phyloP scores from a whole-genome alignment of 1,140 invertebrate species.

The Apis cerana region DNA sequence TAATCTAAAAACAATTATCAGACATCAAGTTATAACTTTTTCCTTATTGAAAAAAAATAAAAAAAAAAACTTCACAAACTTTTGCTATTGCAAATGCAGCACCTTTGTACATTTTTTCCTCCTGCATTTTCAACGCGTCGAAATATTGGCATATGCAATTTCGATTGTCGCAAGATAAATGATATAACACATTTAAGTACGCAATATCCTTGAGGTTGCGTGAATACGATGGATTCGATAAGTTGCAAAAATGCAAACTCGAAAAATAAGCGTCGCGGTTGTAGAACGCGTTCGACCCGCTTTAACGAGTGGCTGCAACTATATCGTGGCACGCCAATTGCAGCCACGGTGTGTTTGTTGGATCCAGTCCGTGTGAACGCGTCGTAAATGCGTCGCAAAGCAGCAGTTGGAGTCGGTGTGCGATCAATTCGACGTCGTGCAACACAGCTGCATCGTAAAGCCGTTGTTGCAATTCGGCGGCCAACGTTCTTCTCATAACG shows the following conservation, averaged over 20 bases:
- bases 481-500: background rate
- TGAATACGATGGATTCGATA: too few relatives aligned
- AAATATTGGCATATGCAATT: too few relatives aligned
- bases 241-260: background rate
- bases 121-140: too few relatives aligned
- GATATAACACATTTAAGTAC: too few relatives aligned
- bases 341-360: background rate
- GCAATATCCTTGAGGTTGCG: too few relatives aligned
- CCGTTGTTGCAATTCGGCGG: slow-evolving; percentile 14
- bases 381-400: slow-evolving; percentile 28
- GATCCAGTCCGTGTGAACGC: slow-evolving; percentile 35
- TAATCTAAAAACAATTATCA: too few relatives aligned
- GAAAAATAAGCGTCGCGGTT: background rate
- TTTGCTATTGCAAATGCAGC: too few relatives aligned
- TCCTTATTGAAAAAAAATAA: too few relatives aligned
- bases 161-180: too few relatives aligned
- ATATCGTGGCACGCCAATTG: slow-evolving; percentile 33
- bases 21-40: too few relatives aligned
- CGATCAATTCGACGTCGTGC: slow-evolving; percentile 16
- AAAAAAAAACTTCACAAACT: too few relatives aligned
- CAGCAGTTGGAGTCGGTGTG: slow-evolving; percentile 26
- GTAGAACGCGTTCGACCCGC: background rate
- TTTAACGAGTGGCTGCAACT: slow-evolving; percentile 32
- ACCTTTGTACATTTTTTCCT: too few relatives aligned
- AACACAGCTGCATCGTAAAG: slow-evolving; percentile 35